A percentile compares a stretch with the other conserved stretches of the same genome.
Evolutionary conservation across 2,797 vertebrate genomes (phyloP).

Genomic region (Apogon talboti): DNA sequence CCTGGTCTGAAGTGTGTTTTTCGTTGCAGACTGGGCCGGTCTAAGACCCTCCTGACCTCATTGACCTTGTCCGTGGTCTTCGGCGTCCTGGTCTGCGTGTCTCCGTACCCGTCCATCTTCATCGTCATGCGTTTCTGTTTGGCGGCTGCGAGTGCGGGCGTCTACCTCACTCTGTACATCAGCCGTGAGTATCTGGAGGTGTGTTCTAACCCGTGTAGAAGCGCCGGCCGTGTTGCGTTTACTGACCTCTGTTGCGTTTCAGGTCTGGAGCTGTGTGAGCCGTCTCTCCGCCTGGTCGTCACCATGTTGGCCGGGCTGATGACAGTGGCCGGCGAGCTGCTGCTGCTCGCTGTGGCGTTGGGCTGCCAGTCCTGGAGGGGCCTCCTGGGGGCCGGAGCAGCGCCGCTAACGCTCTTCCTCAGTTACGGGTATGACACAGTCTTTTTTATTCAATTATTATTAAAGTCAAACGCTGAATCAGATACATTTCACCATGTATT

Average conservation of each 20-base stretch:
- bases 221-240: too few species aligned
- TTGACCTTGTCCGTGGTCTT: slow-evolving; percentile 88
- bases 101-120: slow-evolving; percentile 87
- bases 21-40: slow-evolving; percentile 84
- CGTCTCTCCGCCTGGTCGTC: slow-evolving; percentile 85
- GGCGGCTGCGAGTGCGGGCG: slow-evolving; percentile 86
- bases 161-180: slow-evolving; percentile 89
- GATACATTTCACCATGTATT: too few species aligned
- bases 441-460: too few species aligned
- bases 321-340: slow-evolving; percentile 87
- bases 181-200: slow-evolving; percentile 83
- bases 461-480: too few species aligned
- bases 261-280: slow-evolving; percentile 93
- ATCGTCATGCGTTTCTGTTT: slow-evolving; percentile 90
- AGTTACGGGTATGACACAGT: slow-evolving; percentile 83
- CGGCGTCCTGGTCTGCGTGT: slow-evolving; percentile 88
- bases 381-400: slow-evolving; percentile 87
- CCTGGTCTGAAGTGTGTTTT: too few species aligned
- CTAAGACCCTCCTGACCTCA: slow-evolving; percentile 86
- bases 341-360: slow-evolving; percentile 88
- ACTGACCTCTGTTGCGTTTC: slow-evolving; percentile 39
- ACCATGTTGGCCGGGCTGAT: slow-evolving; percentile 87
- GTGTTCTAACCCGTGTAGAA: too few species aligned
- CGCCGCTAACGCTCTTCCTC: slow-evolving; percentile 89
- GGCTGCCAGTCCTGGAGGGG: slow-evolving; percentile 90